Evolutionary conservation across 2,797 vertebrate species (phyloP).

Genomic region (Columba guinea): DNA sequence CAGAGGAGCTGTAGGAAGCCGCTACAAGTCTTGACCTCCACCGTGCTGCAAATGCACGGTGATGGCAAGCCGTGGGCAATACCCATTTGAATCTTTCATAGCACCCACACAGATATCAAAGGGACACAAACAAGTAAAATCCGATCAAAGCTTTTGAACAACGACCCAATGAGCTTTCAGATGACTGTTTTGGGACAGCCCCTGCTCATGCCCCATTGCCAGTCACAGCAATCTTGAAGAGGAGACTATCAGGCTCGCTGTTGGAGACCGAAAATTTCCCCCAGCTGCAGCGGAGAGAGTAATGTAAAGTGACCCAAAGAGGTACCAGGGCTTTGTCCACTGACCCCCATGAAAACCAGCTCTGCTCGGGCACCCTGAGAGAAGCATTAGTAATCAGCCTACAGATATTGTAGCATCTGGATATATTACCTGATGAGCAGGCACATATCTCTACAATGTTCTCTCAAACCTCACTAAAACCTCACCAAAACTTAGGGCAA

Average conservation of each 20-base stretch:
- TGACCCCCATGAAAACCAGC: background rate
- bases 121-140: background rate
- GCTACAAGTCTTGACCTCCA: background rate
- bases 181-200: background rate
- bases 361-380: background rate
- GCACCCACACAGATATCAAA: background rate
- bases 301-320: background rate
- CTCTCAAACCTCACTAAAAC: background rate
- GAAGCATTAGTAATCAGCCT: background rate
- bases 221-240: background rate
- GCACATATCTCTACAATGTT: background rate
- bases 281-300: background rate
- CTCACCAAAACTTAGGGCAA: background rate
- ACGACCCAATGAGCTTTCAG: background rate
- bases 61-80: background rate
- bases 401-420: background rate
- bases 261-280: background rate
- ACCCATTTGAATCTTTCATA: background rate
- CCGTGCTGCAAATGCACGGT: background rate
- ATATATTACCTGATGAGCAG: background rate
- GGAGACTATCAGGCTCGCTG: accelerated
- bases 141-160: background rate
- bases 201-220: background rate
- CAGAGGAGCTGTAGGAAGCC: background rate
- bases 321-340: background rate